Percentiles rank a stretch among this genome's conserved stretches.
Evolutionary conservation across 2,113 vertebrate genomes (phyloP).

Genomic region (Mystacornis crossleyi): DNA sequence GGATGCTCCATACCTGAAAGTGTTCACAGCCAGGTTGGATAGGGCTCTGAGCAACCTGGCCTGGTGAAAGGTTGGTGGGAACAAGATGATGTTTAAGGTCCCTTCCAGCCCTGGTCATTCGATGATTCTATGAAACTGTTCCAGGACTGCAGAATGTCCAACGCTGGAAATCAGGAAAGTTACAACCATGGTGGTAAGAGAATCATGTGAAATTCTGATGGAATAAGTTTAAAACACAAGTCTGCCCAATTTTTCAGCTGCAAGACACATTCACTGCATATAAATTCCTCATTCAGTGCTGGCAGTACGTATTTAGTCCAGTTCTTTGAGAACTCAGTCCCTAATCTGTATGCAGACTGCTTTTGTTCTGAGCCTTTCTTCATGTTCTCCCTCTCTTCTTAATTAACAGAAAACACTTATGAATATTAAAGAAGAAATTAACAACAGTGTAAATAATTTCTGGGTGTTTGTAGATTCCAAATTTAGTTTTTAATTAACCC

Average conservation of each 20-base stretch:
- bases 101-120: not conserved
- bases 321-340: conserved; percentile 42
- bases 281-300: conserved; percentile 16
- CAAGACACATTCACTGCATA: not conserved
- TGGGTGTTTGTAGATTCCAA: conserved; percentile 72
- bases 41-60: not conserved
- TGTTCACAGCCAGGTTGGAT: not conserved
- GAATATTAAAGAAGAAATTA: conserved; percentile 82
- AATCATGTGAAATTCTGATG: not conserved
- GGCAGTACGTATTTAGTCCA: not conserved
- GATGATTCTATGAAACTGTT: not conserved
- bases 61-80: not conserved
- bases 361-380: conserved; percentile 62
- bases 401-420: conserved; percentile 77
- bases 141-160: not conserved
- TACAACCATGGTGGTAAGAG: not conserved
- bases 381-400: conserved; percentile 71
- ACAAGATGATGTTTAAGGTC: not conserved
- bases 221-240: not conserved
- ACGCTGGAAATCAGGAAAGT: not conserved
- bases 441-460: conserved; percentile 78
- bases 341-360: conserved; percentile 68
- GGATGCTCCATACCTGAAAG: not conserved
- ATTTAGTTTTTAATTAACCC: conserved; percentile 76
- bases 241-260: not conserved